Percentiles rank a stretch among this genome's conserved stretches.
phyloP scores from a whole-genome alignment of 2,888 invertebrate species.

The Apamea monoglypha region DNA sequence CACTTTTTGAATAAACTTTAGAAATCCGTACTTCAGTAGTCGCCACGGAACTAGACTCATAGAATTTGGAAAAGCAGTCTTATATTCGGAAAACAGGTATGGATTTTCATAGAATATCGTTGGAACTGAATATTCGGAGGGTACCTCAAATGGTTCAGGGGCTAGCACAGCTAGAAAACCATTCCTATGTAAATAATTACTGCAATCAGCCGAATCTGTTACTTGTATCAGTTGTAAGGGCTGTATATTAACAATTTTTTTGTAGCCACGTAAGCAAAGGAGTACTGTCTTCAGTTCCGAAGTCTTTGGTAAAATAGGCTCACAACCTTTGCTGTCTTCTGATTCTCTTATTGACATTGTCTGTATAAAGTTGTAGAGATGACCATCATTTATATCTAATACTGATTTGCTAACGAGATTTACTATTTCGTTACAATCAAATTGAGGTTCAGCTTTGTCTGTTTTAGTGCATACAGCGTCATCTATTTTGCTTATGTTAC shows the following conservation, averaged over 20 bases:
- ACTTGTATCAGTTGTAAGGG: constrained; percentile 23
- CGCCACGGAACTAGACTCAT: constrained; percentile 38
- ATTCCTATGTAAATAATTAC: neutral
- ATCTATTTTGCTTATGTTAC: constrained; percentile 27
- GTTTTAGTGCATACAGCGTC: neutral
- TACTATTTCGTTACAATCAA: constrained; percentile 5
- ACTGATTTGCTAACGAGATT: constrained; percentile 50
- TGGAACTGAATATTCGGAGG: constrained; percentile 22
- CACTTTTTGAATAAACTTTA: constrained; percentile 60
- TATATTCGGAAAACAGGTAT: constrained; percentile 18
- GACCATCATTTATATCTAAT: constrained; percentile 7
- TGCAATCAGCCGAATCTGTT: neutral
- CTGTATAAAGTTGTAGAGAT: constrained; percentile 44
- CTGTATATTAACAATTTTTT: constrained; percentile 1
- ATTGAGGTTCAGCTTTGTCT: accelerated
- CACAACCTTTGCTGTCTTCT: constrained; percentile 19
- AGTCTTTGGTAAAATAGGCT: neutral
- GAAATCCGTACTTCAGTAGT: constrained; percentile 51
- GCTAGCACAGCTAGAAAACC: constrained; percentile 51
- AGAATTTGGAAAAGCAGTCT: constrained; percentile 50
- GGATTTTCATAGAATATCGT: constrained; percentile 64
- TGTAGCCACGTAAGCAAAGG: constrained; percentile 19
- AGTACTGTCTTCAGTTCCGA: constrained; percentile 32
- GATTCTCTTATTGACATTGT: neutral
- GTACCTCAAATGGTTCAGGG: constrained; percentile 40